Conservation (phyloP, 2,113 vertebrate genomes). For the Phainopepla nitens region DNA sequence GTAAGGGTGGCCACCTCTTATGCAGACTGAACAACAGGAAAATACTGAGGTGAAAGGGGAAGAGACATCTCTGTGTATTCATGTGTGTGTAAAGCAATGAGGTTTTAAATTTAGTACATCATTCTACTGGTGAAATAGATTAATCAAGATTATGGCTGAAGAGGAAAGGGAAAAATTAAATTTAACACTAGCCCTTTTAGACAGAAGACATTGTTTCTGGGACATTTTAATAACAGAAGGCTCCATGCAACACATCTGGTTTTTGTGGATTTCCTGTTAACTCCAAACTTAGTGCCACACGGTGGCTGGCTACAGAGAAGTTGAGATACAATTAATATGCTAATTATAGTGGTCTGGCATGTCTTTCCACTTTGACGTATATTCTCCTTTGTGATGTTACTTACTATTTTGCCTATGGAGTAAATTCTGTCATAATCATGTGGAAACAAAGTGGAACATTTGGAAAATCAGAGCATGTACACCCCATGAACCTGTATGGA, state of each 20-base stretch:
- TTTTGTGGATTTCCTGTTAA: not conserved
- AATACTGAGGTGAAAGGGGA: not conserved
- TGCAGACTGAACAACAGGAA: not conserved
- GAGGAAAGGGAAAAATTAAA: not conserved
- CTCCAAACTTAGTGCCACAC: not conserved
- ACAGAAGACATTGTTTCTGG: not conserved
- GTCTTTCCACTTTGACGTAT: slow-evolving; percentile 11
- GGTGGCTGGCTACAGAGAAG: not conserved
- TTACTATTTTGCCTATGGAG: not conserved
- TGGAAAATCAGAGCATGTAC: not conserved
- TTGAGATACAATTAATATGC: not conserved
- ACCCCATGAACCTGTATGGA: not conserved
- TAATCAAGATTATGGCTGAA: not conserved
- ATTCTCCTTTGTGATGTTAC: not conserved
- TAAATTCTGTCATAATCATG: not conserved
- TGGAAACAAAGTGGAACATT: not conserved
- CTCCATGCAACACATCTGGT: fast-evolving
- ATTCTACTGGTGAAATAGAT: not conserved
- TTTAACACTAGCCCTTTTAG: not conserved
- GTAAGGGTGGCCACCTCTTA: not conserved
- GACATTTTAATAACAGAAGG: not conserved
- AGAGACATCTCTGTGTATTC: not conserved
- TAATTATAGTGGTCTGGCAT: not conserved
- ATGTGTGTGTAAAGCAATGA: not conserved
- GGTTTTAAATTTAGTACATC: not conserved